Percentiles rank a stretch among this genome's conserved stretches.
These are phyloP conservation scores for Papilio demoleus DNA, from an alignment of 2,888 invertebrate genomes.

Conservation along the genomic window DNA sequence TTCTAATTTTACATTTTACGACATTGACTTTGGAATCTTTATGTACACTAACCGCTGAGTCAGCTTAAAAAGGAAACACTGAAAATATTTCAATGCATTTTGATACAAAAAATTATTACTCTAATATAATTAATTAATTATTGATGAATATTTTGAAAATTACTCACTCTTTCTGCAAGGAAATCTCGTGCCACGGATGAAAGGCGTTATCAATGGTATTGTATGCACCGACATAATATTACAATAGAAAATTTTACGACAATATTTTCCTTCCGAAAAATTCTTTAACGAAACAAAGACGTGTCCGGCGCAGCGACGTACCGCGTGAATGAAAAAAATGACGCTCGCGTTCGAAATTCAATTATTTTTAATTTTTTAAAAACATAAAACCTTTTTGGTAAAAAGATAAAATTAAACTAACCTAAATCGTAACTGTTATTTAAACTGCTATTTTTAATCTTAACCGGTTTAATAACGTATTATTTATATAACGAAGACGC, in stretches of 20 bases:
- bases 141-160: slow-evolving; percentile 32
- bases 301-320: slow-evolving; percentile 56
- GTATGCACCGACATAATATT: slow-evolving; percentile 80
- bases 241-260: slow-evolving; percentile 48
- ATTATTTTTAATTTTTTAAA: slow-evolving; percentile 47
- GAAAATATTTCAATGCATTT: too few species aligned
- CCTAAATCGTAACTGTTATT: slow-evolving; percentile 11
- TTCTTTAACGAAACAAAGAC: slow-evolving; percentile 54
- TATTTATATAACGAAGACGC: too few species aligned
- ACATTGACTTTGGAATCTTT: too few species aligned
- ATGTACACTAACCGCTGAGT: not conserved
- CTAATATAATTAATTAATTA: too few species aligned
- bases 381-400: slow-evolving; percentile 24
- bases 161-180: slow-evolving; percentile 81
- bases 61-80: too few species aligned
- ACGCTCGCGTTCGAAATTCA: slow-evolving; percentile 68
- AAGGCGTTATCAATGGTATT: slow-evolving; percentile 77
- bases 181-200: slow-evolving; percentile 79
- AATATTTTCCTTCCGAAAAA: slow-evolving; percentile 49
- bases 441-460: slow-evolving; percentile 30
- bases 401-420: slow-evolving; percentile 20
- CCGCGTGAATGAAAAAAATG: slow-evolving; percentile 69
- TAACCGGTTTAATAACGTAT: not conserved
- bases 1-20: too few species aligned
- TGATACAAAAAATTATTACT: too few species aligned